Evolutionary conservation across 2,113 vertebrate species (phyloP).

Genomic region (Macrotus californicus): DNA sequence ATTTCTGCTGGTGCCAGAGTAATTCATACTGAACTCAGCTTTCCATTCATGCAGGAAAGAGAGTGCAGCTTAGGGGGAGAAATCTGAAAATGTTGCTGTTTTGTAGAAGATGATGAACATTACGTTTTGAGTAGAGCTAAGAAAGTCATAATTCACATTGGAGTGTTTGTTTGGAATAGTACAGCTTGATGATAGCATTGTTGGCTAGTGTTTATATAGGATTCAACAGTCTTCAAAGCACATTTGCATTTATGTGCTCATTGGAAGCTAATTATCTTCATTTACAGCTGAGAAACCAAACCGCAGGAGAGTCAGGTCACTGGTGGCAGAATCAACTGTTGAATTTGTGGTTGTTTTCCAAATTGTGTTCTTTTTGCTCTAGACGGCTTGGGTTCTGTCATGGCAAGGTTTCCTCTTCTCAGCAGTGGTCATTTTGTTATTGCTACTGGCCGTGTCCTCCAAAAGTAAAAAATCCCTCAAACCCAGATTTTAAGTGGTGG

Average conservation of each 20-base stretch:
- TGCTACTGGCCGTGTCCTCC: neutral
- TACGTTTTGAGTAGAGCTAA: neutral
- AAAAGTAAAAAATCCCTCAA: neutral
- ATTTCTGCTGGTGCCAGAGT: conserved; percentile 6
- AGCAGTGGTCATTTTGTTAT: neutral
- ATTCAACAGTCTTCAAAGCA: neutral
- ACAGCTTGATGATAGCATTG: neutral
- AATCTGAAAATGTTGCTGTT: neutral
- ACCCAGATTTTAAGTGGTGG: neutral
- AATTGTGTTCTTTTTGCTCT: neutral
- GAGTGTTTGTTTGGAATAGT: neutral
- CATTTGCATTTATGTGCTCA: neutral
- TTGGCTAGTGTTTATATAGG: neutral
- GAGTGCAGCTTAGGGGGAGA: neutral
- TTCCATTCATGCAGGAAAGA: conserved; percentile 36
- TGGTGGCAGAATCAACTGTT: neutral
- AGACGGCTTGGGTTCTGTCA: fast-evolving
- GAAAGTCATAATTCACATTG: neutral
- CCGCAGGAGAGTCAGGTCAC: neutral
- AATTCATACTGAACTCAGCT: conserved; percentile 45
- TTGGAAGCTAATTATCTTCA: neutral
- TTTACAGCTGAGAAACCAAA: neutral
- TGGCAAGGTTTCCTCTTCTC: neutral
- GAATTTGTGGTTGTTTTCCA: neutral
- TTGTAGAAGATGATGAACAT: neutral